Evolutionary conservation across 2,888 invertebrate genomes (phyloP).

Genomic region (Eledone cirrhosa): DNA sequence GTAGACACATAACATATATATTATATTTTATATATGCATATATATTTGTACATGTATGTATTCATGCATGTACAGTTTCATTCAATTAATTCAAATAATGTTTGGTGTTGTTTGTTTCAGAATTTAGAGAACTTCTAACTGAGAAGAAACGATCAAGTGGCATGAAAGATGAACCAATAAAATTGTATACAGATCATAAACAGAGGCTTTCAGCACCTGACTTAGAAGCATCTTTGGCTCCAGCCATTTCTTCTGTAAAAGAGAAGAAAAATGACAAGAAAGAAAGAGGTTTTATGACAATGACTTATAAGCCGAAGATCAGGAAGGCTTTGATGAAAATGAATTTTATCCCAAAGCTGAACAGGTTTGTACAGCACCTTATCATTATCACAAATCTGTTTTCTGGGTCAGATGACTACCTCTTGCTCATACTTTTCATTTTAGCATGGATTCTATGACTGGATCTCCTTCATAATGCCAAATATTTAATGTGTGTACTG

Average conservation of each 20-base stretch:
- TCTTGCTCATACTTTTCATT: too few species aligned
- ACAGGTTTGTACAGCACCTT: slow-evolving; percentile 42
- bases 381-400: too few species aligned
- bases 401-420: too few species aligned
- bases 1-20: too few species aligned
- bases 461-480: too few species aligned
- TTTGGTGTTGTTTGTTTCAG: slow-evolving; percentile 61
- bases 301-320: slow-evolving; percentile 84
- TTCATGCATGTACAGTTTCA: not conserved
- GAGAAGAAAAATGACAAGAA: slow-evolving; percentile 67
- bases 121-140: slow-evolving; percentile 78
- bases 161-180: slow-evolving; percentile 74
- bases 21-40: too few species aligned
- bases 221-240: slow-evolving; percentile 71
- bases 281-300: slow-evolving; percentile 80
- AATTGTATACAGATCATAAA: slow-evolving; percentile 76
- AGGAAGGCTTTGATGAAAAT: slow-evolving; percentile 90
- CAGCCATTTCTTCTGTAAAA: slow-evolving; percentile 41
- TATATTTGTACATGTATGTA: too few species aligned
- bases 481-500: too few species aligned
- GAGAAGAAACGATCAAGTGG: slow-evolving; percentile 81
- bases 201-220: slow-evolving; percentile 78
- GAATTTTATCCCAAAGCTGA: slow-evolving; percentile 70
- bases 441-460: too few species aligned
- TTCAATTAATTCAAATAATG: not conserved